These are phyloP conservation scores for Mesodorylaimus sp. DNA, from an alignment of 2,888 invertebrate genomes.

Conservation along the genomic window DNA sequence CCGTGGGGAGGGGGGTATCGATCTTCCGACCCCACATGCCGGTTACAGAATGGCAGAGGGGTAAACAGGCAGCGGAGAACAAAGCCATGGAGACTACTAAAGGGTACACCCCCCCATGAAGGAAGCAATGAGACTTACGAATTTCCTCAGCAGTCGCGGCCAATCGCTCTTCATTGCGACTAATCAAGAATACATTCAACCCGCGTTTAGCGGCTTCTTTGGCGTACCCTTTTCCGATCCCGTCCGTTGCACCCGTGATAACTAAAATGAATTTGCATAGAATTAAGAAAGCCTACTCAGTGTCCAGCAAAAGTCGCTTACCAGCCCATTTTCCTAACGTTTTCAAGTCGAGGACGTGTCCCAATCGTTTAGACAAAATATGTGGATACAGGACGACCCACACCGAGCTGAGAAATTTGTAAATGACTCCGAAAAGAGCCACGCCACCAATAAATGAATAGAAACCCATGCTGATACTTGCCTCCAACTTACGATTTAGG, in stretches of 20 bases:
- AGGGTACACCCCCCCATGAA: no score
- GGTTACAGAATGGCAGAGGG: no score
- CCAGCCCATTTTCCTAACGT: neutral
- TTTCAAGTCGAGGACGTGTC: neutral
- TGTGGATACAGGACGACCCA: neutral
- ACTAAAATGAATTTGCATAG: constrained; percentile 15
- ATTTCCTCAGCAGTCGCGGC: constrained; percentile 23
- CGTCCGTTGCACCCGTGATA: constrained; percentile 27
- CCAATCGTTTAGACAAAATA: neutral
- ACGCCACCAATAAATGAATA: no score
- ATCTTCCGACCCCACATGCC: no score
- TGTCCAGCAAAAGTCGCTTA: neutral
- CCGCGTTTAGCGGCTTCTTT: constrained; percentile 19
- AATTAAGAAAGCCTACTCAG: neutral
- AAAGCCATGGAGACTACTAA: no score
- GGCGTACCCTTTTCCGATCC: constrained; percentile 28
- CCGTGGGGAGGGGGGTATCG: no score
- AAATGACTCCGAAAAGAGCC: no score
- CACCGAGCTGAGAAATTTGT: no score
- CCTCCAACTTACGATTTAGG: no score
- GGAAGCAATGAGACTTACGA: constrained; percentile 8
- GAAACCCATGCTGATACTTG: no score
- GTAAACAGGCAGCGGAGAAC: no score
- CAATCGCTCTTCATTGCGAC: constrained; percentile 23
- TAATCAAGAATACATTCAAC: constrained; percentile 22